Evolutionary conservation across 2,888 invertebrate genomes (phyloP).

Genomic region (Apamea crenata): DNA sequence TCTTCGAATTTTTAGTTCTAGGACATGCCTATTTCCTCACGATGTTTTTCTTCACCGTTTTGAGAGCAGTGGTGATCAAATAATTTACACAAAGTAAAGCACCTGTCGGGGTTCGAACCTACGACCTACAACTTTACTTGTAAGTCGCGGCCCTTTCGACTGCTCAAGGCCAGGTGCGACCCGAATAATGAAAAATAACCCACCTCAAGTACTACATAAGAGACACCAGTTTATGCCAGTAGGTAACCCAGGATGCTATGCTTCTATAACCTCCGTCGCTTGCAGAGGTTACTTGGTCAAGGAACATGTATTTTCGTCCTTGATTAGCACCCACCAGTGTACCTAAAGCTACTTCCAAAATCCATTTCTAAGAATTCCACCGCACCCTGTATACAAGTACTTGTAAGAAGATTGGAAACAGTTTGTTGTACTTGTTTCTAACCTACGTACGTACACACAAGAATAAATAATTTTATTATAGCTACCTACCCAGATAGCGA

Average conservation of each 20-base stretch:
- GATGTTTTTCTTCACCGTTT: no score
- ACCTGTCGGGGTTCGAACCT: no score
- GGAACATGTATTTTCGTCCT: not conserved
- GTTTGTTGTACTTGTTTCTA: constrained; percentile 54
- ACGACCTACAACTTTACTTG: no score
- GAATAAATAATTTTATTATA: constrained; percentile 28
- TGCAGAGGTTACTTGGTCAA: not conserved
- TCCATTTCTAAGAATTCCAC: not conserved
- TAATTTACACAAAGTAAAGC: no score
- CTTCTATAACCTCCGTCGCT: not conserved
- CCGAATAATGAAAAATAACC: not conserved
- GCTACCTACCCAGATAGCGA: not conserved
- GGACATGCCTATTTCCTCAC: no score
- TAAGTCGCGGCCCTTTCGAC: no score
- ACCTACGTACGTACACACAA: constrained; percentile 37
- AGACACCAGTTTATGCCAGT: no score
- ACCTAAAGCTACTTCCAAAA: not conserved
- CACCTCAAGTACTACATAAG: not conserved
- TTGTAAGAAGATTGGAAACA: constrained; percentile 61
- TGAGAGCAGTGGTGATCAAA: no score
- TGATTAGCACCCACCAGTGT: not conserved
- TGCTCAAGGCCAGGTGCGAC: no score
- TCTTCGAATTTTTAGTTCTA: no score
- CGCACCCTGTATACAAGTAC: constrained; percentile 51
- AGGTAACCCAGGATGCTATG: not conserved